Evolutionary conservation across 1,140 invertebrate genomes (phyloP), one percentile per base, ranked within the genome.

Genomic region (Drosophila murphyi): DNA sequence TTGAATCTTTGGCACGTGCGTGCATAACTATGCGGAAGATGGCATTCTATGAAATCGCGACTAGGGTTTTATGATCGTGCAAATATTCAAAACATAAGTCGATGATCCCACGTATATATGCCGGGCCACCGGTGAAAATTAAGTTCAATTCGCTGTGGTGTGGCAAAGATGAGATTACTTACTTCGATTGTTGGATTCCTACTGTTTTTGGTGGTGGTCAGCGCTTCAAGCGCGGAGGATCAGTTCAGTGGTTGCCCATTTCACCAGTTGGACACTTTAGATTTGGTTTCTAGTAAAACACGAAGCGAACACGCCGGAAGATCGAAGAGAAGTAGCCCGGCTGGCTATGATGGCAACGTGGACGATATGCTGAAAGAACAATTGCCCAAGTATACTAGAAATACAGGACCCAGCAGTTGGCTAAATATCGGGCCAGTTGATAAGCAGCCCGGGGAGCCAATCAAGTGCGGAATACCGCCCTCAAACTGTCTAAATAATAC

Each of bases 401-500:
- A 64, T 48, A 45, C 62, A 5, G 70, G 37, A 2, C 37, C 51
- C 56, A 68, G 10, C 10, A 51, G 52, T 20, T 80, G 80, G 77
- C 32, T 71, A 10, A 55, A 56, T 1, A 8, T 68, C 4, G 5
- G 31, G 6, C 41, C 20, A 5, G 28, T 52, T 12, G 56, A 70
- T 1, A 74, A 70, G 10, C 41, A 5, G 8, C 12, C 41, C 0
- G 5, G 37, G 7, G 60, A 70, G 3, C 59, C 72, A 1, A 31
- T 89, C 1, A 73, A 59, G 29, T 92, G 90, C 39, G 77, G 88
- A 3, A 34, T 82, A 4, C 71, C 90, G 20, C 91, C 87, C 0
- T 29, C 54, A 0, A 82, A 79, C 39, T 92, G 91, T 29, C 34
- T 78, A 5, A 92, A 85, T 56, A 60, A 90, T 39, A 95, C 94